Conservation (phyloP, 2,888 invertebrate species). For the Sarcophaga caerulescens region DNA sequence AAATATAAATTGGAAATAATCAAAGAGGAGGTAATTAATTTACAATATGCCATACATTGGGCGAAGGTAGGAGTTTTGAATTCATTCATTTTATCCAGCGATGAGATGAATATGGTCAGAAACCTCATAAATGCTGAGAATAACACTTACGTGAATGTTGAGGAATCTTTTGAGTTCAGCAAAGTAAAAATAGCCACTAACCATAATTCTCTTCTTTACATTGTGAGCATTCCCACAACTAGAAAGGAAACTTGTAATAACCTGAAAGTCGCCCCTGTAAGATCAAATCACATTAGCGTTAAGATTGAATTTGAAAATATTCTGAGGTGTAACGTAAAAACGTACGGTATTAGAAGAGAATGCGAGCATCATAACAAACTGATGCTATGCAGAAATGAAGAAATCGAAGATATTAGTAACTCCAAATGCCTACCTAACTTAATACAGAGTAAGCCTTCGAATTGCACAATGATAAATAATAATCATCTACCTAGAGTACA, state of each 20-base stretch:
- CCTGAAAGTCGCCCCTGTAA: constrained; percentile 45
- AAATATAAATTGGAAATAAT: constrained; percentile 7
- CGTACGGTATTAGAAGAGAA: not conserved
- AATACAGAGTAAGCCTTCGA: constrained; percentile 5
- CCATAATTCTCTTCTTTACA: not conserved
- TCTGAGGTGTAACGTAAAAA: not conserved
- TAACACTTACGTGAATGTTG: constrained; percentile 36
- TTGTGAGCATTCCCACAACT: constrained; percentile 41
- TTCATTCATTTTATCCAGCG: constrained; percentile 13
- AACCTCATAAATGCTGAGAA: constrained; percentile 31
- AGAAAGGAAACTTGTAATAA: constrained; percentile 30
- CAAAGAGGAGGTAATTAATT: constrained; percentile 59
- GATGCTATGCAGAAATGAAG: not conserved
- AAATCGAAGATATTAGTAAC: not conserved
- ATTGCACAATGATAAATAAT: constrained; percentile 7
- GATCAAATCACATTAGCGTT: not conserved
- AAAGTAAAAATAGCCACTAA: constrained; percentile 15
- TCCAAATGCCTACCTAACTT: not conserved
- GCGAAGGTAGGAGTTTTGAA: constrained; percentile 52
- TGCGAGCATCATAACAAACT: not conserved
- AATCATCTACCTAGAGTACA: constrained; percentile 1
- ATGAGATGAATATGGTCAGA: constrained; percentile 7
- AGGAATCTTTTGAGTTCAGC: constrained; percentile 56
- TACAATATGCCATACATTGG: constrained; percentile 44
- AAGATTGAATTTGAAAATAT: constrained; percentile 3